phyloP scores from a whole-genome alignment of 1,140 invertebrate genomes.

The Gryon sp. region DNA sequence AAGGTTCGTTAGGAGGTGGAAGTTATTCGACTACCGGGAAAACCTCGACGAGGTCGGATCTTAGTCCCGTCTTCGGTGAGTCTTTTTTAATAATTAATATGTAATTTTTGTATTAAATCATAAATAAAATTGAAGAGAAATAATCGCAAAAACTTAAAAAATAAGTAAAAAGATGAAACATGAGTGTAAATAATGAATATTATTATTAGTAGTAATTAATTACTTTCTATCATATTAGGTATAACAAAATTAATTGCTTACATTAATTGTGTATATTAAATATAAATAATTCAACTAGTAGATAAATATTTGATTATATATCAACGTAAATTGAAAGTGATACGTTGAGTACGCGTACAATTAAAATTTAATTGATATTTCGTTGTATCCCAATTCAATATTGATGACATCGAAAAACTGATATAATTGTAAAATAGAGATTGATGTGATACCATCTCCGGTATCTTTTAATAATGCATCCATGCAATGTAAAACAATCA shows the following conservation, averaged over 20 bases:
- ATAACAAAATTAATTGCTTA: too few species aligned
- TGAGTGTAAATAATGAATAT: too few species aligned
- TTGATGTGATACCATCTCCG: conserved; percentile 27
- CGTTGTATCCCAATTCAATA: conserved; percentile 27
- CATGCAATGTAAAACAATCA: conserved; percentile 35
- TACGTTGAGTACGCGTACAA: conserved; percentile 11
- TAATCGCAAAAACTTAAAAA: neutral
- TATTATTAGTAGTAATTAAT: too few species aligned
- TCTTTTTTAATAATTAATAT: conserved; percentile 71
- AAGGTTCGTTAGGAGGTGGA: conserved; percentile 83
- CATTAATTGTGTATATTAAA: too few species aligned
- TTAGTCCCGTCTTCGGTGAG: conserved; percentile 93
- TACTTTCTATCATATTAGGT: too few species aligned
- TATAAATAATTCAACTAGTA: conserved; percentile 13
- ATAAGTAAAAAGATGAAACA: neutral
- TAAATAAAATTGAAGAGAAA: too few species aligned
- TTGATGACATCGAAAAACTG: conserved; percentile 40
- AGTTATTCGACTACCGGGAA: conserved; percentile 85
- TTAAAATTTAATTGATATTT: conserved; percentile 55
- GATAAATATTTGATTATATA: conserved; percentile 16
- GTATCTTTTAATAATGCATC: conserved; percentile 35
- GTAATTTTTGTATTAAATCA: too few species aligned
- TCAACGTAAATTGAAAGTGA: conserved; percentile 18
- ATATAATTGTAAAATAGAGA: conserved; percentile 48
- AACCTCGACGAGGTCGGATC: conserved; percentile 87